Percentiles rank a stretch among this genome's conserved stretches.
Conservation (phyloP, 23 tunicate species). For the Corella eumyota region DNA sequence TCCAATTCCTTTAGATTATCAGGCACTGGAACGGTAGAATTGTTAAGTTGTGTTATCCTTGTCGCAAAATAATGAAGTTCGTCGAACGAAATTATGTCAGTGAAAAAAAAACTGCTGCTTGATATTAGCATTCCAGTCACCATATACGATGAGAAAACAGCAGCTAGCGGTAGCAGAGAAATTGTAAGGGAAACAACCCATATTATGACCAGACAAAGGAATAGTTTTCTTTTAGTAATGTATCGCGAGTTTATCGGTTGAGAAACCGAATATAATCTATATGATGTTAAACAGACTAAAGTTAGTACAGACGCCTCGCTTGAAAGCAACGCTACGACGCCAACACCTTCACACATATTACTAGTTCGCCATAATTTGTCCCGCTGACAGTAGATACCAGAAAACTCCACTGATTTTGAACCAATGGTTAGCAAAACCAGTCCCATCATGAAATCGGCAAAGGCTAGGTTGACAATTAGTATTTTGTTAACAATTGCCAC, state of each 20-base stretch:
- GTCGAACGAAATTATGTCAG: conserved; percentile 2
- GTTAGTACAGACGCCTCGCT: conserved; percentile 39
- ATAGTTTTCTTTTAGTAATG: not conserved
- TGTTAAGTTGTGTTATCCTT: not conserved
- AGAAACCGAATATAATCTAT: conserved; percentile 7
- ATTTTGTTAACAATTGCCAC: conserved; percentile 14
- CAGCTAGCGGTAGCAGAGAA: conserved; percentile 10
- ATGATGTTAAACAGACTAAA: conserved; percentile 19
- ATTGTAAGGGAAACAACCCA: conserved; percentile 14
- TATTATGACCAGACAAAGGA: not conserved
- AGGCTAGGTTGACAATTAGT: conserved; percentile 30
- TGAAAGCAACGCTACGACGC: conserved; percentile 24
- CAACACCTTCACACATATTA: conserved; percentile 8
- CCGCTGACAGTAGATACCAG: conserved; percentile 22
- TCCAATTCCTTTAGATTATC: conserved; percentile 1
- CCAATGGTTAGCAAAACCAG: conserved; percentile 27
- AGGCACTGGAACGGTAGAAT: not conserved
- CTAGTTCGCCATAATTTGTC: conserved; percentile 29
- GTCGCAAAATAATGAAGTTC: conserved; percentile 8
- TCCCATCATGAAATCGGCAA: conserved; percentile 54
- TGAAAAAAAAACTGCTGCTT: conserved; percentile 1
- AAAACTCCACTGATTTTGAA: conserved; percentile 4
- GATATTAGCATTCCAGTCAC: conserved; percentile 9
- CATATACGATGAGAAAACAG: conserved; percentile 13
- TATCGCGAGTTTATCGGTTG: conserved; percentile 16